phyloP scores from a whole-genome alignment of 2,888 invertebrate genomes.

The Drosophila mulleri region DNA sequence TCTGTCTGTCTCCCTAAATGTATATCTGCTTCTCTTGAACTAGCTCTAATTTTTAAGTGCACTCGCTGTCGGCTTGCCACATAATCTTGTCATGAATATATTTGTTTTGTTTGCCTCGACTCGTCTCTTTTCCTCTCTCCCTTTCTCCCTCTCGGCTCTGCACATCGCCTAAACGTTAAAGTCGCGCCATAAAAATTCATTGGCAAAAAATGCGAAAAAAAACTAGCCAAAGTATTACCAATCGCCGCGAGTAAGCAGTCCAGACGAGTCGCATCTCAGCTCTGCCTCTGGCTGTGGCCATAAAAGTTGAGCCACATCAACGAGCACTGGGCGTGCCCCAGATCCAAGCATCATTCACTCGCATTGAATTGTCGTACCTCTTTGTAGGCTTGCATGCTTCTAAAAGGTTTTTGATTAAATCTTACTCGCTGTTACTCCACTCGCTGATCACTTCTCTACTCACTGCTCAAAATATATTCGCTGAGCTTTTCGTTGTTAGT shows the following conservation, averaged over 20 bases:
- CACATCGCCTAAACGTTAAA: slow-evolving; percentile 42
- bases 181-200: slow-evolving; percentile 78
- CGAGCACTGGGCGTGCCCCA: slow-evolving; percentile 31
- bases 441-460: background rate
- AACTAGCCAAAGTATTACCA: slow-evolving; percentile 64
- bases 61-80: slow-evolving; percentile 47
- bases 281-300: slow-evolving; percentile 38
- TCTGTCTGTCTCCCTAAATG: background rate
- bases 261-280: slow-evolving; percentile 38
- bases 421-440: background rate
- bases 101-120: slow-evolving; percentile 57
- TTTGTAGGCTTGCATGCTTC: background rate
- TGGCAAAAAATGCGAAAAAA: slow-evolving; percentile 47
- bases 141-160: no score
- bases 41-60: slow-evolving; percentile 49
- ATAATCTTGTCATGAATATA: slow-evolving; percentile 77
- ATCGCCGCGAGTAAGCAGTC: slow-evolving; percentile 47
- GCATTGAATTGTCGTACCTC: no score
- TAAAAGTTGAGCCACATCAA: slow-evolving; percentile 38
- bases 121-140: background rate
- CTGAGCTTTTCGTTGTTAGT: no score
- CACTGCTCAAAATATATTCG: background rate
- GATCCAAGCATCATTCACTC: slow-evolving; percentile 45
- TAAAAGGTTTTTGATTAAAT: background rate
- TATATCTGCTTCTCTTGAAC: background rate